Evolutionary conservation across 2,888 invertebrate species (phyloP), one percentile per base, ranked within the genome.

Genomic region (Myathropa florea): DNA sequence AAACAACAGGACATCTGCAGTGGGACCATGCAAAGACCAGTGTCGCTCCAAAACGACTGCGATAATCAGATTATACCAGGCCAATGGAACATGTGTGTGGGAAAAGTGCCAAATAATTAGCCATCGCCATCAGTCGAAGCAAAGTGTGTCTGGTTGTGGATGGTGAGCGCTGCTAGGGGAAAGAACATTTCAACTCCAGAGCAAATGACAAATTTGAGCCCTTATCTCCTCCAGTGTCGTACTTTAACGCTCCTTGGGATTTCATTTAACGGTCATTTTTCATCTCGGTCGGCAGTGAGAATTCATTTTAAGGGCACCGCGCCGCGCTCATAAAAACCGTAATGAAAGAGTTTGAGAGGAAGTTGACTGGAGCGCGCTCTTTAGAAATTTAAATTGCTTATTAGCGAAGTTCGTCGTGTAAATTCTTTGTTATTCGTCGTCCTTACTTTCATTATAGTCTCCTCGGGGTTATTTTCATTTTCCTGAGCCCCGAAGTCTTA

Each of bases 321-420:
- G 18, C 46, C 59, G 24, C 60, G 55, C 70, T 76, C 67, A 30
- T 72, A 73, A 63, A 73, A 46, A 12, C 10, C 10, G 26, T 75
- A 80, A 79, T 71, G 60, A 80, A 84, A 71, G 85, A 80, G 81
- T 81, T 81, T 63, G 72, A 36, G 73, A 72, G 81, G 76, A 84
- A 72, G 82, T 64, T 33, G 81, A 72, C 64, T 76, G 73, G 63
- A 72, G 77, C 67, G 61, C 71, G 46, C 39, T 79, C 75, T 60
- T 86, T 83, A 75, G 83, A 87, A 87, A 87, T 87, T 87, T 83
- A 87, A 87, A 87, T 87, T 87, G 86, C 86, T 87, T 87, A 87
- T 87, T 87, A 87, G 67, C 83, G 65, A 87, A 87, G 86, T 87
- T 87, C 67, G 79, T 65, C 71, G 68, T 75, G 73, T 70, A 75